Conservation (phyloP, 2,113 vertebrate species). For the Sarotherodon lohbergeri region DNA sequence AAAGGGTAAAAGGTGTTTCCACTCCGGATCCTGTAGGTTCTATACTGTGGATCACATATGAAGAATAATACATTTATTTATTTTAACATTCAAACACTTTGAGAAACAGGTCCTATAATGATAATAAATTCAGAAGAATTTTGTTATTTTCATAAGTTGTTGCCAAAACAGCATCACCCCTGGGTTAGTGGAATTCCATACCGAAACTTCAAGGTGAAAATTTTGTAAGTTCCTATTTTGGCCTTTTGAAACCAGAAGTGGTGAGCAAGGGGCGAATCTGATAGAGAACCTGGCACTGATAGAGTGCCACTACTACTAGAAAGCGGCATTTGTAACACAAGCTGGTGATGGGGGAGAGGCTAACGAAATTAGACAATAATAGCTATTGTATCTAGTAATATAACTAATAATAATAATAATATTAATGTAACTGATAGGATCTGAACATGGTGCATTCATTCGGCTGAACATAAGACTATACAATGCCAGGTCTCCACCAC, state of each 20-base stretch:
- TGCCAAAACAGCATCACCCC: fast-evolving
- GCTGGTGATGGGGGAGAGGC: fast-evolving
- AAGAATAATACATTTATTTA: neutral
- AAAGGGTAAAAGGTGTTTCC: fast-evolving
- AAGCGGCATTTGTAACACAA: fast-evolving
- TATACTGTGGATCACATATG: neutral
- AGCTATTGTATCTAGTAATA: fast-evolving
- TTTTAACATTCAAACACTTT: neutral
- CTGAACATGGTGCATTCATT: too few relatives aligned
- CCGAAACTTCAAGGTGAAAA: fast-evolving
- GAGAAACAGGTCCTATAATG: too few relatives aligned
- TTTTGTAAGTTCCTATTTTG: fast-evolving
- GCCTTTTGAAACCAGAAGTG: neutral
- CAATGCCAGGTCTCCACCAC: too few relatives aligned
- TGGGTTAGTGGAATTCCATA: neutral
- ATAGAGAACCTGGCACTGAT: neutral
- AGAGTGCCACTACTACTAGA: fast-evolving
- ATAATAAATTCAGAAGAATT: too few relatives aligned
- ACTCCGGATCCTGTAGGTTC: fast-evolving
- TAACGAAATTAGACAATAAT: fast-evolving
- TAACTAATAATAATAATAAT: neutral
- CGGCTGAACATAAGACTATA: too few relatives aligned
- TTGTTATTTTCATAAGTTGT: fast-evolving
- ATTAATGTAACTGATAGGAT: too few relatives aligned
- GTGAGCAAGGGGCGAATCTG: fast-evolving